Base-by-base conservation (phyloP, 1,140 invertebrate species). In the Ostrea edulis region DNA sequence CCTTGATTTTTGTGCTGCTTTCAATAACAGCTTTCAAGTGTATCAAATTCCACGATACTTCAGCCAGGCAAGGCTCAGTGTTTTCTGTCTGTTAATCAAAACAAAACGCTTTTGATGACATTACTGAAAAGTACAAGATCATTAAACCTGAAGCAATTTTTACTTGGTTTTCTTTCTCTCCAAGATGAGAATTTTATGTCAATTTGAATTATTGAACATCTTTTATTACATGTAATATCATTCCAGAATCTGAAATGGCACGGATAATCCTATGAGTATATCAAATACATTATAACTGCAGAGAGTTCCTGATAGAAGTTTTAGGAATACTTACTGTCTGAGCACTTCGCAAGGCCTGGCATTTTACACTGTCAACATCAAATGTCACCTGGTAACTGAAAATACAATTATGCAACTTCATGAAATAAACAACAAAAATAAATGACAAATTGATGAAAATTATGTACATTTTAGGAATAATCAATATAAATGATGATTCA, bases 11-110 rank as follows among this genome's bases (percentile, higher is more conserved):
- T 14, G 68, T 29, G 9, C 12, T 29, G 29, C 68, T 77, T 22
- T 77, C 22, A 29, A 77, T 29, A 9, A 77, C 22, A 5, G 22
- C 25, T 35, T 12, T 25, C 8, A 77, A 8, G 11, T 77, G 68
- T 5, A 77, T 77, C 35, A 77, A 77, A 4, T 77, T 77, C 68
- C 68, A 77, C 8, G 92, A 93, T 62, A 94, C 82, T 83, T 94
- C 94, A 14, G 92, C 93, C 58, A 94, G 87, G 89, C 94, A 94
- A 51, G 93, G 93, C 53, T 93, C 92, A 25, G 84, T 62, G 12
- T 62, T 54, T 52, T 86, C 83, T 14, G 82, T 77, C 25, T 88
- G 82, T 86, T 86, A 81, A 82, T 82, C 14, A 58, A 20, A 58
- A 12, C 12, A 58, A 17, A 58, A 20, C 4, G 12, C 55, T 17